Conservation (phyloP, 37 sponge, comb jelly and placozoan species). For the Haliclona indistincta region DNA sequence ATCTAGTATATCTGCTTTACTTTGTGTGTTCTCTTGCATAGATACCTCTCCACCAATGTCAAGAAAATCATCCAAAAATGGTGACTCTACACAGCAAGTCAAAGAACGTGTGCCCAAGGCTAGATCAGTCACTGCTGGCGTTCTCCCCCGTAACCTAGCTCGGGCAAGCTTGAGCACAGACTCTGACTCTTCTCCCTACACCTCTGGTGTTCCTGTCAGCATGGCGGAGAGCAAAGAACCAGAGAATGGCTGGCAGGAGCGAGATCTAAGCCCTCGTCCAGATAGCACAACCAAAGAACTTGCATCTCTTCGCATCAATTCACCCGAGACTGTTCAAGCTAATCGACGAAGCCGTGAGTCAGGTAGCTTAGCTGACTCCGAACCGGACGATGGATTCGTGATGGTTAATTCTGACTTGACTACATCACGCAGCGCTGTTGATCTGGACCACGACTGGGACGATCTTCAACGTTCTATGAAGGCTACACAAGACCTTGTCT, state of each 20-base stretch:
- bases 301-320: not conserved
- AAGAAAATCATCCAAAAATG: too few species aligned
- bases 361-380: not conserved
- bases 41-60: too few species aligned
- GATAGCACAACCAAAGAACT: not conserved
- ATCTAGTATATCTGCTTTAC: too few species aligned
- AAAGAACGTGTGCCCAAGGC: too few species aligned
- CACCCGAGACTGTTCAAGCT: not conserved
- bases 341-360: not conserved
- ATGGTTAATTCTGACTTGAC: not conserved
- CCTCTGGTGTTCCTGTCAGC: slow-evolving; percentile 53
- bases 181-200: slow-evolving; percentile 63
- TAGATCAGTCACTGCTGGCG: too few species aligned
- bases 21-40: too few species aligned
- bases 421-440: not conserved
- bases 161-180: slow-evolving; percentile 51
- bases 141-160: not conserved
- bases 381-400: not conserved
- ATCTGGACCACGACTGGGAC: not conserved
- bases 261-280: not conserved
- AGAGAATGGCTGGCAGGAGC: slow-evolving; percentile 12
- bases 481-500: too few species aligned
- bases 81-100: too few species aligned
- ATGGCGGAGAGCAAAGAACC: not conserved
- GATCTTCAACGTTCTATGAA: not conserved